Percentiles rank a stretch among this genome's conserved stretches.
Conservation (phyloP, 2,113 vertebrate genomes). For the Brienomyrus brachyistius region DNA sequence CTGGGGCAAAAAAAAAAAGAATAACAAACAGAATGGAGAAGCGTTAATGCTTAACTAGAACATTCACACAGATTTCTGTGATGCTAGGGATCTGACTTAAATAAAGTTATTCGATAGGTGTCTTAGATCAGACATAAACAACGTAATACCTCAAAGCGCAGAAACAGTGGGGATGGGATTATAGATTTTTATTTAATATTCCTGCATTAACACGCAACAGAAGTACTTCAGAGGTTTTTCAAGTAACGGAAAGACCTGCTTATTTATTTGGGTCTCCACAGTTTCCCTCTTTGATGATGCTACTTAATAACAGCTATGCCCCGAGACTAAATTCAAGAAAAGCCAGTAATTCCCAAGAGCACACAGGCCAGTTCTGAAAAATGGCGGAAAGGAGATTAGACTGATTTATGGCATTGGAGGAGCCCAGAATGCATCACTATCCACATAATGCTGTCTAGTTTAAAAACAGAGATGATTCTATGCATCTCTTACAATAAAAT, state of each 20-base stretch:
- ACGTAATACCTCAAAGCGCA: neutral
- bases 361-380: neutral
- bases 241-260: neutral
- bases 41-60: neutral
- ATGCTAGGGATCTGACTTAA: neutral
- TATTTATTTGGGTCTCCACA: neutral
- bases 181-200: neutral
- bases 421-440: neutral
- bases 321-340: neutral
- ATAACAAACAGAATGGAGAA: neutral
- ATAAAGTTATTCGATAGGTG: neutral
- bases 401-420: neutral
- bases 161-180: neutral
- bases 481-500: neutral
- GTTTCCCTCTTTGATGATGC: neutral
- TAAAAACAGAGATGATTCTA: neutral
- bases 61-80: neutral
- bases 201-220: neutral
- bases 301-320: neutral
- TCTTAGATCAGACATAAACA: neutral
- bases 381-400: neutral
- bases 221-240: neutral
- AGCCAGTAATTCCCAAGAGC: neutral
- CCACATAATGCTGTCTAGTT: neutral
- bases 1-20: slow-evolving; percentile 24